Evolutionary conservation across 2,797 vertebrate species (phyloP).

Genomic region (Darevskia nairensis): DNA sequence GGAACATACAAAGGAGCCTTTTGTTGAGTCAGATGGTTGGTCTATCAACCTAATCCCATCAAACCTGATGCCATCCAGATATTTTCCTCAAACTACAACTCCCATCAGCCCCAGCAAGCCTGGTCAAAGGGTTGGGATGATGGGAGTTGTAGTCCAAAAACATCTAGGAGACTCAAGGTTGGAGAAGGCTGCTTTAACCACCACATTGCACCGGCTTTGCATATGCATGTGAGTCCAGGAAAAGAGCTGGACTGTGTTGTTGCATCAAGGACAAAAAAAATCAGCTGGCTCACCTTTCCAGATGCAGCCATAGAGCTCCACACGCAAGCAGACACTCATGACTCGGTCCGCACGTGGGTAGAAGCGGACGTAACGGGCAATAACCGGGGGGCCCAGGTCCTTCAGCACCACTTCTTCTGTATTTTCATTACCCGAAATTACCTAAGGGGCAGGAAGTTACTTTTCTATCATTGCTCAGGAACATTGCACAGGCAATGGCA

Average conservation of each 20-base stretch:
- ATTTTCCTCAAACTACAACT: not conserved
- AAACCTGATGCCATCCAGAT: not conserved
- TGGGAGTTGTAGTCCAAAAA: not conserved
- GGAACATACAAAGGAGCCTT: not conserved
- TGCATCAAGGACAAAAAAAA: not conserved
- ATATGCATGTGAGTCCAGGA: not conserved
- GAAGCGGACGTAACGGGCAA: slow-evolving; percentile 90
- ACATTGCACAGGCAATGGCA: not conserved
- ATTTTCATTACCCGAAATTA: slow-evolving; percentile 93
- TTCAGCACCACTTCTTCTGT: slow-evolving; percentile 92
- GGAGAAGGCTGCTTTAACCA: not conserved
- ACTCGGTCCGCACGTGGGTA: slow-evolving; percentile 92
- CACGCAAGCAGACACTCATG: slow-evolving; percentile 96
- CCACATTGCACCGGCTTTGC: not conserved
- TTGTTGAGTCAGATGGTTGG: not conserved
- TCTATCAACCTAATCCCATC: not conserved
- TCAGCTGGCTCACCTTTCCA: slow-evolving; percentile 85
- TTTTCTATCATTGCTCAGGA: not conserved
- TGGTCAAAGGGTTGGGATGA: not conserved
- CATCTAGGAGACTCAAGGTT: not conserved
- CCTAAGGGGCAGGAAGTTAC: slow-evolving; percentile 73
- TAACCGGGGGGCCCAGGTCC: slow-evolving; percentile 90
- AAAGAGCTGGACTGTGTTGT: not conserved
- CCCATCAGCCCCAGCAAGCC: not conserved
- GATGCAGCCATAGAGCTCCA: slow-evolving; percentile 94